Evolutionary conservation across 2,888 invertebrate genomes (phyloP), one percentile per base, ranked within the genome.

Genomic region (Ormia ochracea): DNA sequence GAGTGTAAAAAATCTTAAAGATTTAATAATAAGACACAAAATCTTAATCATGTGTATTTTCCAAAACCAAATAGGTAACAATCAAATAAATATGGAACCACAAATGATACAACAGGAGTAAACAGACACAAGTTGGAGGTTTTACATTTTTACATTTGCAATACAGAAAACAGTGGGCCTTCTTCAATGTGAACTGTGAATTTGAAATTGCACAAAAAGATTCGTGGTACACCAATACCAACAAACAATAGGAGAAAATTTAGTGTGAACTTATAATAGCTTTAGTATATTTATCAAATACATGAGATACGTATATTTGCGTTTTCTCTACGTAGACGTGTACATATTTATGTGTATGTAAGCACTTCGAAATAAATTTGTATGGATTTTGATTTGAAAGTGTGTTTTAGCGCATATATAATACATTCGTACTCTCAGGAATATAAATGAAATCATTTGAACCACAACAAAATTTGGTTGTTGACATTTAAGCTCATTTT

Each of bases 401-500:
- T 4, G 3, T 3, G 7, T n/a, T n/a, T n/a, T n/a, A 19, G 17
- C 1, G 33, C 65, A 50, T 14, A 3, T 23, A 14, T 50, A 4
- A 41, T 59, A 12, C 1, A 9, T 43, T 2, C 26, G 10, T 73
- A n/a, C n/a, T n/a, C n/a, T n/a, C n/a, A n/a, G 28, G 6, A 28
- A 54, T 59, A 41, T 68, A 43, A 43, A 68, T 75, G 10, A 76
- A 63, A 76, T 69, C 65, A 69, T 65, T 56, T 63, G 66, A 82
- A 81, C 83, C 83, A 74, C 82, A 83, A 82, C 78, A 74, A 78
- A 82, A 81, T 82, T 82, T 81, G 78, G 81, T 79, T 82, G 84
- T 84, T 84, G 83, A 83, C 83, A 83, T 83, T 83, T 83, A 75
- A 84, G 84, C 82, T 84, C 78, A 83, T 82, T 81, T 79, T 78